Percentiles rank a stretch among this genome's conserved stretches.
These are phyloP conservation scores for Plecotus auritus DNA, from an alignment of 2,113 vertebrate species.

Conservation along the genomic window DNA sequence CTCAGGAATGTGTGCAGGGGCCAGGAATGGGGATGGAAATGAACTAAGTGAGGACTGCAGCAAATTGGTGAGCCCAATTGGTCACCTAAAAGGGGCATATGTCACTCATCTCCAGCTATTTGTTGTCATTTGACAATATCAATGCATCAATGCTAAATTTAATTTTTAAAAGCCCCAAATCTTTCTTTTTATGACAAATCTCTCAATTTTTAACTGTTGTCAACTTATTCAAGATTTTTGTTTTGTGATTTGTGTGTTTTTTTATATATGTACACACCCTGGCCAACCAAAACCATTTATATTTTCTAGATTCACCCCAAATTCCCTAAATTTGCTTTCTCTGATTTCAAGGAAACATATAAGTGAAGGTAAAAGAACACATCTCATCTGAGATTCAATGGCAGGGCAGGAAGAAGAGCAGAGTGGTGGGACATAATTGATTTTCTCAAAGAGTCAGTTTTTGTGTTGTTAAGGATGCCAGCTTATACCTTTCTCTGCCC, in stretches of 20 bases:
- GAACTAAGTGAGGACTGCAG: neutral
- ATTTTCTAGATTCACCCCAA: neutral
- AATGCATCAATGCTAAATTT: neutral
- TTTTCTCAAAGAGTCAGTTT: neutral
- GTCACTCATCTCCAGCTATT: neutral
- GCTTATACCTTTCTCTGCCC: neutral
- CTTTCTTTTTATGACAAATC: neutral
- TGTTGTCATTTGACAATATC: neutral
- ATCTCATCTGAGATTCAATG: neutral
- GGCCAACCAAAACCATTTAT: neutral
- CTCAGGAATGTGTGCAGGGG: neutral
- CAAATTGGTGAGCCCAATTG: neutral
- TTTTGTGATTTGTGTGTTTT: neutral
- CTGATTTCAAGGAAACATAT: conserved; percentile 1
- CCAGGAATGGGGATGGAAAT: neutral
- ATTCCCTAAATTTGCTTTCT: neutral
- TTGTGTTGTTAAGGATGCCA: neutral
- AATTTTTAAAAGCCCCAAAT: neutral
- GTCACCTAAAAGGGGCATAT: neutral
- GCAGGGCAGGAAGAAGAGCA: neutral
- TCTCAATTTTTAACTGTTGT: neutral
- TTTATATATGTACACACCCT: neutral
- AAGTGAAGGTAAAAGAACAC: neutral
- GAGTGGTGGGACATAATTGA: neutral
- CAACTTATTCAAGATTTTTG: neutral